Evolutionary conservation across 2,797 vertebrate genomes (phyloP), one percentile per base, ranked within the genome.

Genomic region (Rhinella marina): DNA sequence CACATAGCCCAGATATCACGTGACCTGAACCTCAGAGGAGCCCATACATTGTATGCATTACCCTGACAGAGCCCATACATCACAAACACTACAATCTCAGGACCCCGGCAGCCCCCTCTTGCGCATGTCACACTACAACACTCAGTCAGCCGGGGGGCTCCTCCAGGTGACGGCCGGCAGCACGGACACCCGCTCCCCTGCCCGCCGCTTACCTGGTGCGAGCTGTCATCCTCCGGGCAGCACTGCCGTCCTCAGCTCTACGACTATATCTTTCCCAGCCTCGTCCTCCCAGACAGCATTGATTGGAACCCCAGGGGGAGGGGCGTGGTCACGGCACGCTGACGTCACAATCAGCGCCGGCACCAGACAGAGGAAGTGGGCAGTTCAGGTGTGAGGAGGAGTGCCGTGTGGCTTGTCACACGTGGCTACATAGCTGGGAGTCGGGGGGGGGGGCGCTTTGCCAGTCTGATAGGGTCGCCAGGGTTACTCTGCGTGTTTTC

Each of bases 271-370:
- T 72, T n/a, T 73, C 9, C 61, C 87, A 56, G 50, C 59, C 83
- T 59, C 56, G 14, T 64, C 68, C 77, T 7, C 59, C n/a, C 16
- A 32, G 70, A 48, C 70, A 41, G 7, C 7, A 73, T 32, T 75
- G 82, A 85, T 85, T 88, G 87, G 82, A 50, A 66, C 82, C 54
- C 6, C 64, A 19, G 16, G 27, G 64, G 0, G 17, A 23, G 64
- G 57, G 82, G 76, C 54, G 81, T 16, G 25, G 21, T 13, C 7
- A 1, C 1, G 54, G 62, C 77, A 19, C 68, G 14, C 84, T 90
- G 90, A 90, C 87, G 86, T 89, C 89, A 87, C 57, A 88, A 83
- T 64, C 0, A 87, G 87, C 57, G 86, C 86, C 83, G 81, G n/a
- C 21, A 21, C 5, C 77, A 7, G 3, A 41, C 16, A 68, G 50